Conservation (phyloP, 2,113 vertebrate genomes). For the Acrocephalus arundinaceus region DNA sequence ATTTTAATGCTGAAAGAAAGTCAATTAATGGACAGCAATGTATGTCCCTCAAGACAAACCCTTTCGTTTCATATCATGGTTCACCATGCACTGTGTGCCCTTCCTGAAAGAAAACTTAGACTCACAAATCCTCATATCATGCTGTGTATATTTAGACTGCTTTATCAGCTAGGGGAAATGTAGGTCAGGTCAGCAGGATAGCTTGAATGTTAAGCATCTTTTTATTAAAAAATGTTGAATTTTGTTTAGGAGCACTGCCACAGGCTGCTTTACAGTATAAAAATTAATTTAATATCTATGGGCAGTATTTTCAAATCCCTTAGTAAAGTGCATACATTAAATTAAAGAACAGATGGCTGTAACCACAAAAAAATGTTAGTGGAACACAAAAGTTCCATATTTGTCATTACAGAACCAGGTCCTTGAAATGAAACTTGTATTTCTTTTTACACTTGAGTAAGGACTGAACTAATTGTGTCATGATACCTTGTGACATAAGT, state of each 20-base stretch:
- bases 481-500: neutral
- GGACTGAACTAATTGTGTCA: neutral
- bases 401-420: neutral
- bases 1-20: neutral
- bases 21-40: neutral
- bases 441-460: neutral
- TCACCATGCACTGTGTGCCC: neutral
- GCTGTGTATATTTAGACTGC: constrained; percentile 59
- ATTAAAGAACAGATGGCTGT: constrained; percentile 46
- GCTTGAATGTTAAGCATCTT: constrained; percentile 59
- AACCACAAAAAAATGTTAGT: neutral
- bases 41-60: neutral
- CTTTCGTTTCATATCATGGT: neutral
- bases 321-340: constrained; percentile 20
- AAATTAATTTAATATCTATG: constrained; percentile 43
- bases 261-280: constrained; percentile 39
- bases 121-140: constrained; percentile 28
- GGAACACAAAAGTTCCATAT: constrained; percentile 4
- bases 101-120: constrained; percentile 47
- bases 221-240: constrained; percentile 64
- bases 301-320: constrained; percentile 41
- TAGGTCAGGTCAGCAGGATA: constrained; percentile 58
- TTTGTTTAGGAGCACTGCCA: constrained; percentile 51
- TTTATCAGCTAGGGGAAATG: constrained; percentile 52
- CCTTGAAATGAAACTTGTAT: neutral